phyloP scores from a whole-genome alignment of 2,888 invertebrate species.

The Melitaea athalia region DNA sequence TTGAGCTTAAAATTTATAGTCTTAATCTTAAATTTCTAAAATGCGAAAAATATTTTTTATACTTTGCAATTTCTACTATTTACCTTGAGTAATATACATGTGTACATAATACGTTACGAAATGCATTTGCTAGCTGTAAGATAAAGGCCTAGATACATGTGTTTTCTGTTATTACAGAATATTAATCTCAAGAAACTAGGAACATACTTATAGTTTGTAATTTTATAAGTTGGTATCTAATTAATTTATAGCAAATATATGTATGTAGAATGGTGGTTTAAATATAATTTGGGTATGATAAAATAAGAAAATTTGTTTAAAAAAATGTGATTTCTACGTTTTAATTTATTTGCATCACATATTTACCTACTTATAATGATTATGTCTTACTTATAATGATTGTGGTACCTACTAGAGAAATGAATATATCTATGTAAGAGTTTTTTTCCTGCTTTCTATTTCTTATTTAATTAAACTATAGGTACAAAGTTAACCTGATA shows the following conservation, averaged over 20 bases:
- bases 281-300: no score
- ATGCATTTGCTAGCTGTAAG: slow-evolving; percentile 12
- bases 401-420: no score
- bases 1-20: slow-evolving; percentile 40
- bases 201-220: background rate
- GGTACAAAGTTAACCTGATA: background rate
- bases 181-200: background rate
- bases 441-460: no score
- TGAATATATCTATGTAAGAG: no score
- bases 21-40: slow-evolving; percentile 31
- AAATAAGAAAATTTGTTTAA: no score
- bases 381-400: no score
- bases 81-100: slow-evolving; percentile 6
- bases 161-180: no score
- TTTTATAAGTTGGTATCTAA: background rate
- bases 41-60: slow-evolving; percentile 27
- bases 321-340: no score
- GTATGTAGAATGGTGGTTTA: no score
- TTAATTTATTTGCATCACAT: no score
- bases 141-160: slow-evolving; percentile 3
- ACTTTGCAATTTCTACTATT: slow-evolving; percentile 26
- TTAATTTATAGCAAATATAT: no score
- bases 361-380: no score
- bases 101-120: slow-evolving; percentile 6
- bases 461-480: background rate